These are phyloP conservation scores for Ectemnius cavifrons DNA, from an alignment of 2,888 invertebrate genomes.

Conservation along the genomic window DNA sequence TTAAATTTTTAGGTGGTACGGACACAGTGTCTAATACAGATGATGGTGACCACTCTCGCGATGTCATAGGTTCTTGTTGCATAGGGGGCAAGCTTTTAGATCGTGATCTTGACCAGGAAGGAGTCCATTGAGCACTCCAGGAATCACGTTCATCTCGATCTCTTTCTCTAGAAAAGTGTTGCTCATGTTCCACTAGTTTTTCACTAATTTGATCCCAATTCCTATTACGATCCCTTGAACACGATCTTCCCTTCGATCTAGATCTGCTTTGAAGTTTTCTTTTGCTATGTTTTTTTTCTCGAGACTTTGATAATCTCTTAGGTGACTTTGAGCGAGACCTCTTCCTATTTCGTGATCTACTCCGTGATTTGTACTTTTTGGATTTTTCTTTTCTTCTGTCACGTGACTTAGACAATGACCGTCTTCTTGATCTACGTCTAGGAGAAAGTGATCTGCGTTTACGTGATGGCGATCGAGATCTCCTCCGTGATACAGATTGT, in stretches of 20 bases:
- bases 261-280: slow-evolving; percentile 70
- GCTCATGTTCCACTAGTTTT: slow-evolving; percentile 60
- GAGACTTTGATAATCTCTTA: slow-evolving; percentile 68
- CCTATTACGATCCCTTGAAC: slow-evolving; percentile 46
- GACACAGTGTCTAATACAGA: slow-evolving; percentile 79
- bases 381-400: slow-evolving; percentile 69
- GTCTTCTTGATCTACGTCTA: slow-evolving; percentile 62
- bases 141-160: slow-evolving; percentile 65
- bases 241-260: slow-evolving; percentile 62
- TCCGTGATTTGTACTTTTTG: slow-evolving; percentile 73
- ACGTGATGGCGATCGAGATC: slow-evolving; percentile 65
- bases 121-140: slow-evolving; percentile 78
- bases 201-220: slow-evolving; percentile 71
- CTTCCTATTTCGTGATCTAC: slow-evolving; percentile 71
- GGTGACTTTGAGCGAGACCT: slow-evolving; percentile 70
- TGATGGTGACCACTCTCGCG: slow-evolving; percentile 82
- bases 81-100: slow-evolving; percentile 77
- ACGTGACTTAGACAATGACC: slow-evolving; percentile 65
- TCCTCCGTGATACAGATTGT: slow-evolving; percentile 56
- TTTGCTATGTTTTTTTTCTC: slow-evolving; percentile 74
- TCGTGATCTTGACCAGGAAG: slow-evolving; percentile 82
- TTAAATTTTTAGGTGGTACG: slow-evolving; percentile 80
- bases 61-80: slow-evolving; percentile 57
- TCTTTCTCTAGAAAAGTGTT: slow-evolving; percentile 60
- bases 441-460: slow-evolving; percentile 65